Evolutionary conservation across 2,113 vertebrate genomes (phyloP).

Genomic region (Sceloporus undulatus): DNA sequence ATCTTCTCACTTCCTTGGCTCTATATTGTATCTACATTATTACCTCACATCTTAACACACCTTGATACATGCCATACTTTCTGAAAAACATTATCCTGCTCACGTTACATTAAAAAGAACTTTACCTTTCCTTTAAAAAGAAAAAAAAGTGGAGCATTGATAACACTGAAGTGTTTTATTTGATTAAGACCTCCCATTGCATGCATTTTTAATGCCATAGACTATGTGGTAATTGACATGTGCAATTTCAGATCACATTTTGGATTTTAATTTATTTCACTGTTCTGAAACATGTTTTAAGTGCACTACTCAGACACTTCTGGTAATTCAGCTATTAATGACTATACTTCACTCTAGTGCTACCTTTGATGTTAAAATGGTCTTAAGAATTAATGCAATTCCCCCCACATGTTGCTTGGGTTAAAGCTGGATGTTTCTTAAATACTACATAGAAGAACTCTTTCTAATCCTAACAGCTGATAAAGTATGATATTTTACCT

Average conservation of each 20-base stretch:
- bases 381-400: conserved; percentile 76
- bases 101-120: conserved; percentile 62
- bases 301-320: conserved; percentile 71
- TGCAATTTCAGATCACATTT: conserved; percentile 77
- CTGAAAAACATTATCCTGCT: conserved; percentile 23
- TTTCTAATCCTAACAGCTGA: conserved; percentile 69
- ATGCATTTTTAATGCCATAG: conserved; percentile 74
- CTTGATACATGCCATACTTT: conserved; percentile 2
- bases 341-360: conserved; percentile 68
- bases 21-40: not conserved
- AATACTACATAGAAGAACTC: conserved; percentile 82
- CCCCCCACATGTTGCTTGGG: conserved; percentile 66
- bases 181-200: conserved; percentile 74
- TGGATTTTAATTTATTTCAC: conserved; percentile 78
- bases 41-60: not conserved
- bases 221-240: conserved; percentile 77
- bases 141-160: conserved; percentile 48
- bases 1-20: not conserved
- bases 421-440: conserved; percentile 77
- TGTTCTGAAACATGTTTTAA: conserved; percentile 72
- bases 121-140: conserved; percentile 41
- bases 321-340: conserved; percentile 78
- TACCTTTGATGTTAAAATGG: conserved; percentile 80
- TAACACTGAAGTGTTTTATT: conserved; percentile 60
- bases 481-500: conserved; percentile 76